Evolutionary conservation across 2,797 vertebrate species (phyloP).

Genomic region (Pipistrellus kuhlii): DNA sequence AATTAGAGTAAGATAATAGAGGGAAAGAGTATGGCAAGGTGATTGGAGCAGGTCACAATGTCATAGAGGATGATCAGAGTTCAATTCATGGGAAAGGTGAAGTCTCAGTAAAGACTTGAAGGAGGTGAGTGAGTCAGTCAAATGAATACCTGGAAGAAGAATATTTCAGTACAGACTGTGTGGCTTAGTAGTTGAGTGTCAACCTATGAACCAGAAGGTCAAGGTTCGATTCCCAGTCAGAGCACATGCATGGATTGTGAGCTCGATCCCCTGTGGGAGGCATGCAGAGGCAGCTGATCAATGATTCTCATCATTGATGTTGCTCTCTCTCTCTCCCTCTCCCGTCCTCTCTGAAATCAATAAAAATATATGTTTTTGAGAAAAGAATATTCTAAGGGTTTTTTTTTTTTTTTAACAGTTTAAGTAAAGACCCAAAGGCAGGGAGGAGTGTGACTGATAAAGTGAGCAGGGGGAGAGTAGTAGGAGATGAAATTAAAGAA

Average conservation of each 20-base stretch:
- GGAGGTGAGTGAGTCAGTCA: not conserved
- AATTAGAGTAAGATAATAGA: constrained; percentile 38
- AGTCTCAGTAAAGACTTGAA: not conserved
- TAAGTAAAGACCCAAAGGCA: not conserved
- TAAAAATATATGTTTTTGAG: not conserved
- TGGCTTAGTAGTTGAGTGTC: too few species aligned
- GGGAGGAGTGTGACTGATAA: not conserved
- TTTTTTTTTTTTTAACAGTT: not conserved
- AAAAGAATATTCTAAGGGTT: not conserved
- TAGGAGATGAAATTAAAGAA: not conserved
- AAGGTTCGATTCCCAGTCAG: too few species aligned
- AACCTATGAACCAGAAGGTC: too few species aligned
- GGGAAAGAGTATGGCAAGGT: not conserved
- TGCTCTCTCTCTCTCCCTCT: too few species aligned
- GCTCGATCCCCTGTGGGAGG: too few species aligned
- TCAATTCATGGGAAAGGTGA: not conserved
- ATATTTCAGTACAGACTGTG: not conserved
- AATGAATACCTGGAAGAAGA: not conserved
- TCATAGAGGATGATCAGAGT: not conserved
- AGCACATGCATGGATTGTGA: too few species aligned
- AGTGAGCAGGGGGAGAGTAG: not conserved
- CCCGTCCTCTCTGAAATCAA: too few species aligned
- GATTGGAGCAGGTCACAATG: not conserved
- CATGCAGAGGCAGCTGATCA: too few species aligned
- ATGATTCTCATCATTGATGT: too few species aligned